phyloP scores from a whole-genome alignment of 2,797 vertebrate genomes.

The Podarcis lilfordi region DNA sequence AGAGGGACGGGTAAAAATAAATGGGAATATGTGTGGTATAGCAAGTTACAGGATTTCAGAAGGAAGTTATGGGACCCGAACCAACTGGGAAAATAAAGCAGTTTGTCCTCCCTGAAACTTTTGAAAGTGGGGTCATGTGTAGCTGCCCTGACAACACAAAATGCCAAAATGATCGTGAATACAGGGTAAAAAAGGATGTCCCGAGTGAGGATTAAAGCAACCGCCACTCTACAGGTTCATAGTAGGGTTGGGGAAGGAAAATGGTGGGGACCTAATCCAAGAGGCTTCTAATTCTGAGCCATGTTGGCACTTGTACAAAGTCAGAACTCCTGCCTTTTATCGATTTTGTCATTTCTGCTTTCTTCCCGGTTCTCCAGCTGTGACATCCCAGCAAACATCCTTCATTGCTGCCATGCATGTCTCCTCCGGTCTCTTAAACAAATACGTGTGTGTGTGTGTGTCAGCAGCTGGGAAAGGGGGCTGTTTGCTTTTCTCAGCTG shows the following conservation, averaged over 20 bases:
- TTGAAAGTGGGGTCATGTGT: no score
- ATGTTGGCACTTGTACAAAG: neutral
- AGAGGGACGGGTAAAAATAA: no score
- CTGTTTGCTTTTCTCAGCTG: conserved; percentile 29
- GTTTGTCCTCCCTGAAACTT: no score
- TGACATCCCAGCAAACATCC: neutral
- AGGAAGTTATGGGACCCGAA: no score
- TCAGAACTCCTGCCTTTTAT: neutral
- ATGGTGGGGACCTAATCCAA: neutral
- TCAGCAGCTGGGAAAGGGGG: conserved; percentile 5
- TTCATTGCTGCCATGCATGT: neutral
- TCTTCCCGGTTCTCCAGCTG: neutral
- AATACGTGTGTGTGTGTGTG: neutral
- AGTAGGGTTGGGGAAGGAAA: neutral
- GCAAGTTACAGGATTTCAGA: no score
- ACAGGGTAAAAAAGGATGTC: no score
- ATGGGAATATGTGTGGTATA: no score
- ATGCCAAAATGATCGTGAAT: no score
- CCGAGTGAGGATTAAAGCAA: no score
- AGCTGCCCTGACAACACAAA: no score
- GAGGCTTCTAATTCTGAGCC: neutral
- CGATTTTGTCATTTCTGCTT: neutral
- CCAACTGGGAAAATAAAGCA: no score
- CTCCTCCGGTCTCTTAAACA: conserved; percentile 8
- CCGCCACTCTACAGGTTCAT: neutral